Conservation (phyloP, 2,888 invertebrate species). For the Syritta pipiens region DNA sequence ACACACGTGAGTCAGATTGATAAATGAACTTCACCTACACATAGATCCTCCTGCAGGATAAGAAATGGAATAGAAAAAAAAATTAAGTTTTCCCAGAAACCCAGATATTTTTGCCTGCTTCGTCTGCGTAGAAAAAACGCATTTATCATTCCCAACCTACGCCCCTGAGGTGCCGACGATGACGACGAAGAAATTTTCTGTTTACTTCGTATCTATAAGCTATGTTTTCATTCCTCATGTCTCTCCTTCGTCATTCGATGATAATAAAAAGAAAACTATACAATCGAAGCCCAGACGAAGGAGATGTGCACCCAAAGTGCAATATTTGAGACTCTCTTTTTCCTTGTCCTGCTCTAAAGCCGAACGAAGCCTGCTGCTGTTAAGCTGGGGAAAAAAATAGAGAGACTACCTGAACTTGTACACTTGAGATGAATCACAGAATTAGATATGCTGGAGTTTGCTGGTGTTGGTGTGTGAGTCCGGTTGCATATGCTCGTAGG, state of each 20-base stretch:
- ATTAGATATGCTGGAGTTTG: slow-evolving; percentile 36
- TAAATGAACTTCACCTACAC: too few species aligned
- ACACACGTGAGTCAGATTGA: too few species aligned
- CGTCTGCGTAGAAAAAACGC: slow-evolving; percentile 40
- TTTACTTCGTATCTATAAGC: slow-evolving; percentile 54
- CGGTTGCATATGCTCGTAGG: not conserved
- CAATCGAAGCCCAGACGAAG: slow-evolving; percentile 12
- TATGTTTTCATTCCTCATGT: slow-evolving; percentile 27
- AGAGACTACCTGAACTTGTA: slow-evolving; percentile 63
- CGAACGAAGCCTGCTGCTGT: slow-evolving; percentile 41
- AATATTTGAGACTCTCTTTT: too few species aligned
- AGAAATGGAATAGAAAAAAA: slow-evolving; percentile 22
- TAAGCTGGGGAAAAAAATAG: slow-evolving; percentile 55
- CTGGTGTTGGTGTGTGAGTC: not conserved
- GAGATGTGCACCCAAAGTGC: slow-evolving; percentile 49
- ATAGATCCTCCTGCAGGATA: not conserved
- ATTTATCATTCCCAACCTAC: slow-evolving; percentile 67
- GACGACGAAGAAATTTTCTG: slow-evolving; percentile 3
- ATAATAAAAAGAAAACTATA: slow-evolving; percentile 52
- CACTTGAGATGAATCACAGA: slow-evolving; percentile 66
- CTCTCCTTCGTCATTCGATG: slow-evolving; percentile 19
- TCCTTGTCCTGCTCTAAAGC: slow-evolving; percentile 57
- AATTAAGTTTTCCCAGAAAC: slow-evolving; percentile 68
- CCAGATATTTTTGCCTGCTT: slow-evolving; percentile 57
- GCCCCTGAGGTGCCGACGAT: slow-evolving; percentile 39